Conservation (phyloP, 1,140 invertebrate genomes). For the Meloidogyne chitwoodi region DNA sequence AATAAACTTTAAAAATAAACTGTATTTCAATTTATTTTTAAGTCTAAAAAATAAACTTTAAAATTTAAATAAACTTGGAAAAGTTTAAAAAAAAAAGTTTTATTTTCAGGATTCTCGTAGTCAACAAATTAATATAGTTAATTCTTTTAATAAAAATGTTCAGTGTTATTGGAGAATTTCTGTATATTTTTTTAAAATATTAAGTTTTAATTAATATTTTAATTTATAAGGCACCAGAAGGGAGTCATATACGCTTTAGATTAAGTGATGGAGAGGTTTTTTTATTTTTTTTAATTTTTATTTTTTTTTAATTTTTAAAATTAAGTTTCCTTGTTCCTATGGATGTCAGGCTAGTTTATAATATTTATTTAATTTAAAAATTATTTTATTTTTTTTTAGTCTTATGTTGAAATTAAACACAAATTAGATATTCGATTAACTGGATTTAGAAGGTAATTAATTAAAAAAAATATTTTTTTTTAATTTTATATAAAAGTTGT, state of each 20-base stretch:
- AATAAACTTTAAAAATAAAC: no score
- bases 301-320: background rate
- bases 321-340: conserved; percentile 59
- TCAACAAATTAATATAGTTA: background rate
- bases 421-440: conserved; percentile 54
- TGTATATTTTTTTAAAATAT: conserved; percentile 25
- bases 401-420: conserved; percentile 58
- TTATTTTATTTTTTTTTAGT: conserved; percentile 11
- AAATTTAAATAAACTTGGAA: no score
- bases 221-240: conserved; percentile 43
- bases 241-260: conserved; percentile 54
- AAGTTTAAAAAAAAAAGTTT: no score
- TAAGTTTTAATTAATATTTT: background rate
- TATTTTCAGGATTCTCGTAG: background rate
- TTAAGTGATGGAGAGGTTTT: conserved; percentile 50
- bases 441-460: conserved; percentile 53
- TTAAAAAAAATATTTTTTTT: background rate
- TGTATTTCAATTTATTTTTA: no score
- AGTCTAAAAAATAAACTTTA: no score
- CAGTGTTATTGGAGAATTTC: conserved; percentile 60
- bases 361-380: background rate
- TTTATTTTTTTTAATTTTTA: background rate
- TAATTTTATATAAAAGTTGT: conserved; percentile 47
- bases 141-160: conserved; percentile 50
- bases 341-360: conserved; percentile 38